These are phyloP conservation scores for Drosophila baimaii DNA, from an alignment of 1,140 invertebrate species.

Conservation along the genomic window DNA sequence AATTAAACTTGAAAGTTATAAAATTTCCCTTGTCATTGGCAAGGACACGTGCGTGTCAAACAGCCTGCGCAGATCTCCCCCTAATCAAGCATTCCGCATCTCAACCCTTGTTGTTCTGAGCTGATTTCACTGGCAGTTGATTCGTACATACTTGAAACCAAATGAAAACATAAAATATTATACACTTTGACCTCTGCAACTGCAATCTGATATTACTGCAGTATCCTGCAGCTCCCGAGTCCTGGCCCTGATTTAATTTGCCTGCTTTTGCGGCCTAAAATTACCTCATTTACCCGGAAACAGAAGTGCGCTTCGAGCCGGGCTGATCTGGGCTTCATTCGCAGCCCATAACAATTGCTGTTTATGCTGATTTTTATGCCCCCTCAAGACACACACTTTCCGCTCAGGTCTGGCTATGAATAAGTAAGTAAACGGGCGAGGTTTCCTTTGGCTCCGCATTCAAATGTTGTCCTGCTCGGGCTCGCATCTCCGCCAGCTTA, in stretches of 20 bases:
- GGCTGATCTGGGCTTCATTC: slow-evolving; percentile 55
- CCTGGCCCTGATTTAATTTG: slow-evolving; percentile 55
- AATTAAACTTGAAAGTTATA: slow-evolving; percentile 83
- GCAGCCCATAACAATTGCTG: slow-evolving; percentile 80
- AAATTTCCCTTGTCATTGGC: slow-evolving; percentile 83
- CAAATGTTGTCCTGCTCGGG: slow-evolving; percentile 72
- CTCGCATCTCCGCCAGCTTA: slow-evolving; percentile 56
- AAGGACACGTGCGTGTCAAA: slow-evolving; percentile 78
- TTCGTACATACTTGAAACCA: slow-evolving; percentile 41
- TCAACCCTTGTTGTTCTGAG: slow-evolving; percentile 31
- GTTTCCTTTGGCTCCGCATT: slow-evolving; percentile 56
- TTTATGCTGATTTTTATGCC: slow-evolving; percentile 82
- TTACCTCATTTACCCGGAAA: slow-evolving; percentile 29
- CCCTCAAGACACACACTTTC: slow-evolving; percentile 52
- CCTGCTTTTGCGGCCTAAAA: slow-evolving; percentile 16
- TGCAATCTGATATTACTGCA: slow-evolving; percentile 1
- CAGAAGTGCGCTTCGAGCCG: slow-evolving; percentile 19
- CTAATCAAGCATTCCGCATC: slow-evolving; percentile 8
- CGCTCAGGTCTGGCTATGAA: slow-evolving; percentile 75
- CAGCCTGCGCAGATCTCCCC: slow-evolving; percentile 17
- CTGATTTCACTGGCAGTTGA: slow-evolving; percentile 18
- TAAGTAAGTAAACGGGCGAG: slow-evolving; percentile 75
- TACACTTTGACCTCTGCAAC: neutral
- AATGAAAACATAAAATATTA: slow-evolving; percentile 52
- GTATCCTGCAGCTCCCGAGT: slow-evolving; percentile 2